phyloP scores from a whole-genome alignment of 2,113 vertebrate genomes.

The Sylvia atricapilla region DNA sequence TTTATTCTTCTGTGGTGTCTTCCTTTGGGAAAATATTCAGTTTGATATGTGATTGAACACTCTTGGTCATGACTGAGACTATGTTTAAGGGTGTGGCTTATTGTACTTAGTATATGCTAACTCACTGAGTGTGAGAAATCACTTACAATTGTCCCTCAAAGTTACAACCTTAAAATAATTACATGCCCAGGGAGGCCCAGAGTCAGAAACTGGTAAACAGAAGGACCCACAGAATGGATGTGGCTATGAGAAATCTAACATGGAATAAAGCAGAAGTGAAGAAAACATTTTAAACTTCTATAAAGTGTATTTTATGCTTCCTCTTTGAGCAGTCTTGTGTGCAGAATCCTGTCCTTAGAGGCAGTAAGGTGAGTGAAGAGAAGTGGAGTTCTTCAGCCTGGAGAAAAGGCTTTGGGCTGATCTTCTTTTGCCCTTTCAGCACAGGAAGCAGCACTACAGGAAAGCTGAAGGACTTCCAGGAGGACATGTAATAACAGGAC shows the following conservation, averaged over 20 bases:
- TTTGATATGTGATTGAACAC: neutral
- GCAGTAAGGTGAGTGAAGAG: no score
- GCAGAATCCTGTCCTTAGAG: neutral
- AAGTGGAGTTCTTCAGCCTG: neutral
- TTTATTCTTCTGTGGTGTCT: neutral
- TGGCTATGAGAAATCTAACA: neutral
- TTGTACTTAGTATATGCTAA: neutral
- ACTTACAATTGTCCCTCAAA: neutral
- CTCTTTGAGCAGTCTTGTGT: neutral
- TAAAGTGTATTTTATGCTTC: neutral
- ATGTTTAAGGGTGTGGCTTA: neutral
- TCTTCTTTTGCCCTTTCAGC: neutral
- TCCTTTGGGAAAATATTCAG: neutral
- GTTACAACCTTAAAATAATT: neutral
- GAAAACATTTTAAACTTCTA: neutral
- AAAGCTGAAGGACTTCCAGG: neutral
- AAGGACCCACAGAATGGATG: neutral
- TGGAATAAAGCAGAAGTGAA: neutral
- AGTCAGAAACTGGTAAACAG: neutral
- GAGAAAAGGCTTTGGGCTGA: neutral
- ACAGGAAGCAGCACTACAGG: neutral
- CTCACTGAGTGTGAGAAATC: neutral
- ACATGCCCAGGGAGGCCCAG: fast-evolving
- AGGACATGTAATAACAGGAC: neutral
- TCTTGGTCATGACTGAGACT: neutral